Conservation (phyloP, 1,140 invertebrate species). For the Tribolium madens region DNA sequence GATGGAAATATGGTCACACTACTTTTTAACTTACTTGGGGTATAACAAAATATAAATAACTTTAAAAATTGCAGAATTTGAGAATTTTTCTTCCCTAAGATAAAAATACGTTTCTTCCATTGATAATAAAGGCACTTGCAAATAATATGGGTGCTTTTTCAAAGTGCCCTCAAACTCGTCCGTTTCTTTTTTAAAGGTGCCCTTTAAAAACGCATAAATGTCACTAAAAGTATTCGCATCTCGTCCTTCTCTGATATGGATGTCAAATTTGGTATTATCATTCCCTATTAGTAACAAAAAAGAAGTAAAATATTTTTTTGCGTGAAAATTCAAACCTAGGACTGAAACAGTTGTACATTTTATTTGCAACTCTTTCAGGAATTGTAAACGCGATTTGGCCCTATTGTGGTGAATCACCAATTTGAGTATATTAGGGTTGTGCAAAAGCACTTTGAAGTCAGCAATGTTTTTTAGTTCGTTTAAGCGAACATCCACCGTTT, state of each 20-base stretch:
- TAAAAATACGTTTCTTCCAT: slow-evolving; percentile 67
- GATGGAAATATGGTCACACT: background rate
- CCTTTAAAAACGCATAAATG: slow-evolving; percentile 52
- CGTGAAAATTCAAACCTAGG: slow-evolving; percentile 63
- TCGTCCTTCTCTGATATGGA: slow-evolving; percentile 62
- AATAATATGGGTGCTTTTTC: slow-evolving; percentile 69
- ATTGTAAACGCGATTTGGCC: slow-evolving; percentile 65
- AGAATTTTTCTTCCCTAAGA: slow-evolving; percentile 66
- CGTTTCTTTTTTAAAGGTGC: slow-evolving; percentile 57
- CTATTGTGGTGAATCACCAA: slow-evolving; percentile 67
- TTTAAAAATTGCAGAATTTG: slow-evolving; percentile 67
- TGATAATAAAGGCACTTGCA: slow-evolving; percentile 67
- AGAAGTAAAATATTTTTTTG: background rate
- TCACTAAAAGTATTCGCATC: slow-evolving; percentile 62
- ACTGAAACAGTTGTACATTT: slow-evolving; percentile 67
- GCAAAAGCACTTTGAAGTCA: slow-evolving; percentile 67
- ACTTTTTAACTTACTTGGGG: slow-evolving; percentile 67
- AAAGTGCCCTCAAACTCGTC: slow-evolving; percentile 64
- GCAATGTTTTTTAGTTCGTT: slow-evolving; percentile 65
- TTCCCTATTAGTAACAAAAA: background rate
- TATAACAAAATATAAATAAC: slow-evolving; percentile 71
- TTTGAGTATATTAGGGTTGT: slow-evolving; percentile 68
- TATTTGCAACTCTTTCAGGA: slow-evolving; percentile 66
- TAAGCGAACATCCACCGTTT: slow-evolving; percentile 67
- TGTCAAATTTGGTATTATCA: slow-evolving; percentile 62